Base-by-base conservation (phyloP, 2,888 invertebrate genomes). In the Nomada ruficornis region DNA sequence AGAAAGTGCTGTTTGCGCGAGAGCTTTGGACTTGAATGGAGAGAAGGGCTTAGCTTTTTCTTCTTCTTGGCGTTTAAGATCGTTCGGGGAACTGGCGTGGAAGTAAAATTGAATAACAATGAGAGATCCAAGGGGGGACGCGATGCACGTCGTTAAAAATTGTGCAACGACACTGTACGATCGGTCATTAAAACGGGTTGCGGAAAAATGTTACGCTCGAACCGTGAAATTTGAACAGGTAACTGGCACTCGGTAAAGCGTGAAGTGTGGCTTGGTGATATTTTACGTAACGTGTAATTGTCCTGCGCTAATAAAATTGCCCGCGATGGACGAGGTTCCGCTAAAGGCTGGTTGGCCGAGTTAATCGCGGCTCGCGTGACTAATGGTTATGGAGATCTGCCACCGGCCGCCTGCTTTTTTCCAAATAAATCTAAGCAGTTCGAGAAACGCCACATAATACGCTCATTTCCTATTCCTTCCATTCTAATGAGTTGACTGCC, bases 221-320 rank as follows among this genome's bases (percentile, higher is more conserved):
- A 26, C 36, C 42, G 59, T 36, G 52, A 54, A 68, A 68, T 78
- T 80, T 57, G 3, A 57, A 44, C 29, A 72, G 54, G 50, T 72
- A 72, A 20, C 42, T 23, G 44, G 42, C 13, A 54, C 9, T 44
- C 57, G 54, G 44, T 23, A 57, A 57, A 80, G n/a, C 67, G 52
- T 10, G 57, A 68, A 47, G 3, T 23, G 50, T 15, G 20, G 13
- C 44, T 36, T 20, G 59, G 54, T 42, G 68, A 62, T 80, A 72
- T 72, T 78, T 80, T 78, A 78, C 42, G 29, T 65, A 50, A 80
- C 59, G 54, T 47, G 23, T 23, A 11, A 15, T 47, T 2, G 47
- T 47, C 47, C 26, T 26, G 26, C 52, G 23, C 20, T 26, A 63
- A 70, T 64, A 18, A 59, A 78, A 63, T 75, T 42, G 36, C 68